Base-by-base conservation (phyloP, 2,888 invertebrate species). In the Lagria hirta region DNA sequence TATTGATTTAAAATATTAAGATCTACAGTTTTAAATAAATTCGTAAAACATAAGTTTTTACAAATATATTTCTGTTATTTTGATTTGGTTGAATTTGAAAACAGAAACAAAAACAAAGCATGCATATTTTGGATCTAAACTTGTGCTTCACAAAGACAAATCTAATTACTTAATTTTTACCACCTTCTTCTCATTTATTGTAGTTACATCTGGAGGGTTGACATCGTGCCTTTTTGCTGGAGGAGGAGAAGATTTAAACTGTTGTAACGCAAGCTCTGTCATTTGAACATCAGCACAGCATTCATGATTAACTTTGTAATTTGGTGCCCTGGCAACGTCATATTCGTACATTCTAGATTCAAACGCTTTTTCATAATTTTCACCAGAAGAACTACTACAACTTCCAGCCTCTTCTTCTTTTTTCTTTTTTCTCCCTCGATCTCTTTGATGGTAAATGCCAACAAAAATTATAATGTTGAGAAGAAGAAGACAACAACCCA, bases 381-480 rank as follows among this genome's bases (percentile, higher is more conserved):
- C 82, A 23, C 68, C 70, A 29, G 74, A 68, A 14, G 83, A 79
- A 51, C 81, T 77, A 35, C 83, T 82, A 27, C 83, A 83, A 62
- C 83, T 83, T 11, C 84, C 84, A 7, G 82, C 82, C 68, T 84
- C 87, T 58, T 88, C 87, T 57, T 88, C 87, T 35, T 84, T 82
- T 48, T 83, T 55, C 51, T 68, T 66, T 16, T 76, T 76, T 51
- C 79, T 77, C 33, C 77, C 65, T 57, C 75, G 61, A 57, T 88
- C 89, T 1, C 89, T 78, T 68, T 90, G 89, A 61, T 89, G 88
- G 64, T 89, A 91, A 48, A 90, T 90, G 1, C 91, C 91, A 26
- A 90, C 90, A 61, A 92, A 92, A 55, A 93, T 92, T 13, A 90
- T 76, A 6, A 90, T 83, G 64, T 91, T 91, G 14, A 91, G 75